Evolutionary conservation across 37 sponge, comb jelly and placozoan species (phyloP).

Genomic region (Chondrilla cf. caribensis): DNA sequence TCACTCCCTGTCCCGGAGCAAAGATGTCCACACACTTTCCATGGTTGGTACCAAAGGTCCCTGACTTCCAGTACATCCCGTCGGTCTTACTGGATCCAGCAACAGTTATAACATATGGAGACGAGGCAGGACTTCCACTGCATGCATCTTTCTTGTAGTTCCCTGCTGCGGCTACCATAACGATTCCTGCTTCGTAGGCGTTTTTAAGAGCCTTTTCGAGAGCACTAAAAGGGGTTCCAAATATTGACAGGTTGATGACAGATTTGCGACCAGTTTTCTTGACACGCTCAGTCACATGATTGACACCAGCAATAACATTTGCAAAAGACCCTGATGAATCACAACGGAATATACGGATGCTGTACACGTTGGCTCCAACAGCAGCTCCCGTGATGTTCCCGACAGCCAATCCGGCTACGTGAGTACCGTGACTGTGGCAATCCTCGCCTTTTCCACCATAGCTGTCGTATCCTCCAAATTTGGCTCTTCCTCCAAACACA

Average conservation of each 20-base stretch:
- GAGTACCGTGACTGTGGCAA: conserved; percentile 73
- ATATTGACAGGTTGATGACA: conserved; percentile 56
- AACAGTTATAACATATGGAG: conserved; percentile 54
- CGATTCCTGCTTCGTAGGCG: conserved; percentile 35
- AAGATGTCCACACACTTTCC: conserved; percentile 71
- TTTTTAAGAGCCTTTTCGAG: conserved; percentile 40
- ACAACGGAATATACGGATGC: conserved; percentile 62
- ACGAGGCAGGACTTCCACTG: conserved; percentile 44
- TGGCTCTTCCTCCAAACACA: conserved; percentile 10
- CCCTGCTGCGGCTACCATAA: conserved; percentile 57
- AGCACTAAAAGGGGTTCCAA: conserved; percentile 17
- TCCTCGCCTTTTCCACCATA: conserved; percentile 37
- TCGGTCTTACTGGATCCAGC: conserved; percentile 46
- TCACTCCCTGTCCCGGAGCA: conserved; percentile 60
- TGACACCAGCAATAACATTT: conserved; percentile 37
- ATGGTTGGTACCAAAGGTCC: conserved; percentile 27
- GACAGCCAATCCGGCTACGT: conserved; percentile 63
- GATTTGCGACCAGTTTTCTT: conserved; percentile 20
- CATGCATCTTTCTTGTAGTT: conserved; percentile 59
- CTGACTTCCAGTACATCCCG: conserved; percentile 24
- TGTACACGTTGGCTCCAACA: conserved; percentile 43
- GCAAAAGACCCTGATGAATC: conserved; percentile 36
- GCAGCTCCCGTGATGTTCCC: conserved; percentile 53
- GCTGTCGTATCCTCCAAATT: not conserved
- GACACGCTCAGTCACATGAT: conserved; percentile 18